Evolutionary conservation across 2,888 invertebrate species (phyloP).

Genomic region (Panzeria rudis): DNA sequence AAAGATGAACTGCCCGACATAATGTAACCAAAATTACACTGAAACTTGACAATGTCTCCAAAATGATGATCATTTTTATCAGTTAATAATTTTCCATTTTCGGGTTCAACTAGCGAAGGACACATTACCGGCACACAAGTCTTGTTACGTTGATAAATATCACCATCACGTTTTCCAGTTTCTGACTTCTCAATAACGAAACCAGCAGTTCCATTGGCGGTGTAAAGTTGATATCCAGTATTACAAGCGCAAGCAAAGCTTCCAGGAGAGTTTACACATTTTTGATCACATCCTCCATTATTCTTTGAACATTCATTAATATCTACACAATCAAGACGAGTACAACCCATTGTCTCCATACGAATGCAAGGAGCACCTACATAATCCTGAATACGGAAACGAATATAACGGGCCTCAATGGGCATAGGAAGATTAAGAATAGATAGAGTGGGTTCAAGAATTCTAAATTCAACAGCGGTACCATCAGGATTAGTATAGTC

Average conservation of each 20-base stretch:
- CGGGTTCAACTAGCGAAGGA: conserved; percentile 89
- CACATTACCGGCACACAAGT: conserved; percentile 98
- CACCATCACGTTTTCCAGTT: conserved; percentile 94
- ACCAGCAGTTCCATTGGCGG: conserved; percentile 94
- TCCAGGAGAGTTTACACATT: conserved; percentile 95
- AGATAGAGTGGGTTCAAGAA: conserved; percentile 94
- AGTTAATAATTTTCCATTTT: conserved; percentile 93
- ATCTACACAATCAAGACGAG: conserved; percentile 93
- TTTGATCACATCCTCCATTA: conserved; percentile 97
- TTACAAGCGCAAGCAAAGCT: conserved; percentile 95
- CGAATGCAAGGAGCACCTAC: conserved; percentile 94
- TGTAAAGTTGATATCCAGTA: conserved; percentile 95
- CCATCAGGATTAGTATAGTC: conserved; percentile 97
- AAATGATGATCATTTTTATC: conserved; percentile 94
- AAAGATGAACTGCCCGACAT: conserved; percentile 94
- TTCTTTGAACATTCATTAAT: conserved; percentile 93
- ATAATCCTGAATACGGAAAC: conserved; percentile 94
- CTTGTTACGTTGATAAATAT: conserved; percentile 95
- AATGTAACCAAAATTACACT: conserved; percentile 97
- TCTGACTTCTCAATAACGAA: conserved; percentile 91
- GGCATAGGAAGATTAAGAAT: conserved; percentile 95
- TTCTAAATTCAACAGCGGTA: conserved; percentile 95
- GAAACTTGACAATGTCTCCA: conserved; percentile 94
- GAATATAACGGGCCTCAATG: conserved; percentile 94
- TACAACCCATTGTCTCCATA: conserved; percentile 96